Percentiles rank a stretch among this genome's conserved stretches.
Evolutionary conservation across 1,140 invertebrate species (phyloP).

Genomic region (Telenomus remus): DNA sequence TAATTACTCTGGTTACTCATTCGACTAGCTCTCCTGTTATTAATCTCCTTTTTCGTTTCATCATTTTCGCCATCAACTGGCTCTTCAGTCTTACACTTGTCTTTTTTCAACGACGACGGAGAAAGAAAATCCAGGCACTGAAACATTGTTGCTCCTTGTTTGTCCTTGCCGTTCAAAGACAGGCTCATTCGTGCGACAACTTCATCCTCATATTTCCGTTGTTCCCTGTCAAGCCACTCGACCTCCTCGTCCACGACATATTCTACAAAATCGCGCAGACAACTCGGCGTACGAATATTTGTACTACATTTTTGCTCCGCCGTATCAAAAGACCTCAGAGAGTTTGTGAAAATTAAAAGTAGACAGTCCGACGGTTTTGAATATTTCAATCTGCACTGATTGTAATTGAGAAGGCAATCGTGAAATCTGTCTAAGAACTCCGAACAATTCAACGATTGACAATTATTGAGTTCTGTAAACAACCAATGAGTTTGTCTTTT

Average conservation of each 20-base stretch:
- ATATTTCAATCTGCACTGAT: conserved; percentile 50
- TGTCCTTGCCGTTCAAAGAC: conserved; percentile 14
- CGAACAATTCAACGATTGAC: conserved; percentile 43
- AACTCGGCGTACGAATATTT: conserved; percentile 74
- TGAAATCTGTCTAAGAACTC: conserved; percentile 63
- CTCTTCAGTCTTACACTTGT: conserved; percentile 3
- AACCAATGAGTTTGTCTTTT: conserved; percentile 6
- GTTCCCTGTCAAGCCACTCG: conserved; percentile 74
- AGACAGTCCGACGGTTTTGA: conserved; percentile 25
- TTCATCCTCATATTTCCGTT: conserved; percentile 57
- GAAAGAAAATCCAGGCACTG: conserved; percentile 16
- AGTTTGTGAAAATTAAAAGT: conserved; percentile 60
- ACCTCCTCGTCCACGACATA: conserved; percentile 74
- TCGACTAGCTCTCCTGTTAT: conserved; percentile 5
- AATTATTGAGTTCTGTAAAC: conserved; percentile 57
- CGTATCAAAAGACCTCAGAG: conserved; percentile 64
- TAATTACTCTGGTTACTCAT: conserved; percentile 7
- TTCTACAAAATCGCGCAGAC: conserved; percentile 76
- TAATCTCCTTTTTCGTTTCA: conserved; percentile 5
- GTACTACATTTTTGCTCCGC: conserved; percentile 67
- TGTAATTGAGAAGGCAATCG: conserved; percentile 73
- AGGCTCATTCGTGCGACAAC: not conserved
- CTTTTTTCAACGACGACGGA: conserved; percentile 8
- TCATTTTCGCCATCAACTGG: conserved; percentile 7
- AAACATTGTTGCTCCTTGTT: not conserved